A percentile compares a stretch with the other conserved stretches of the same genome.
Evolutionary conservation across 2,113 vertebrate genomes (phyloP).

Genomic region (Crocuta crocuta): DNA sequence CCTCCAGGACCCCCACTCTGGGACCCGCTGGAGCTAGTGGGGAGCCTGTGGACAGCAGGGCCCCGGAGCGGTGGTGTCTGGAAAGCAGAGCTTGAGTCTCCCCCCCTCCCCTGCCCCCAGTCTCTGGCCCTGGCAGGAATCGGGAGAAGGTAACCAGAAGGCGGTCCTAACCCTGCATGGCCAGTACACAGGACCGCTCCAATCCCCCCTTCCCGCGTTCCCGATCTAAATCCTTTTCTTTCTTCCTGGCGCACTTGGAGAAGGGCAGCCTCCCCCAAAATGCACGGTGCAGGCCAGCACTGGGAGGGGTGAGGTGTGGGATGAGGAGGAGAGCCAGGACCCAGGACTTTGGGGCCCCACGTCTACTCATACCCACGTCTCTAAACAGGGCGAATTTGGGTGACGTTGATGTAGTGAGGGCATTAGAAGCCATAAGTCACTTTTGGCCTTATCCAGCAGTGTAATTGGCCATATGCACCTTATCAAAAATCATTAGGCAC

Average conservation of each 20-base stretch:
- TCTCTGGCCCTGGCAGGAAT: not conserved
- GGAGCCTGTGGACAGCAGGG: not conserved
- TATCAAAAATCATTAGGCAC: conserved; percentile 87
- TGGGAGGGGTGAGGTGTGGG: not conserved
- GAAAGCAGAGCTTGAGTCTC: not conserved
- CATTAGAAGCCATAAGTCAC: conserved; percentile 91
- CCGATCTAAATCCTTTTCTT: conserved; percentile 16
- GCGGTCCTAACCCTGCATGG: not conserved
- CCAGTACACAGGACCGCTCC: not conserved
- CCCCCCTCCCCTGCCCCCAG: not conserved
- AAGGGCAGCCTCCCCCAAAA: not conserved
- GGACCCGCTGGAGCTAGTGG: not conserved
- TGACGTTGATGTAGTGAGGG: conserved; percentile 90
- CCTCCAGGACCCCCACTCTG: not conserved
- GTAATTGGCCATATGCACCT: conserved; percentile 86
- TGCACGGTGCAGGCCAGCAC: not conserved
- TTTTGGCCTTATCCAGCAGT: conserved; percentile 81
- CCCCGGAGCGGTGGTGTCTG: not conserved
- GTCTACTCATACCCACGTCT: conserved; percentile 46
- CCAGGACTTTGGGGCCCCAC: conserved; percentile 6
- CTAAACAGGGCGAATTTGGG: conserved; percentile 79
- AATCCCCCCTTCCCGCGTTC: not conserved
- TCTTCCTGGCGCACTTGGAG: not conserved
- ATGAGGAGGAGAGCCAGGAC: not conserved
- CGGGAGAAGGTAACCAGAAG: not conserved